Conservation (phyloP, 2,888 invertebrate species). For the Odontothrips loti region DNA sequence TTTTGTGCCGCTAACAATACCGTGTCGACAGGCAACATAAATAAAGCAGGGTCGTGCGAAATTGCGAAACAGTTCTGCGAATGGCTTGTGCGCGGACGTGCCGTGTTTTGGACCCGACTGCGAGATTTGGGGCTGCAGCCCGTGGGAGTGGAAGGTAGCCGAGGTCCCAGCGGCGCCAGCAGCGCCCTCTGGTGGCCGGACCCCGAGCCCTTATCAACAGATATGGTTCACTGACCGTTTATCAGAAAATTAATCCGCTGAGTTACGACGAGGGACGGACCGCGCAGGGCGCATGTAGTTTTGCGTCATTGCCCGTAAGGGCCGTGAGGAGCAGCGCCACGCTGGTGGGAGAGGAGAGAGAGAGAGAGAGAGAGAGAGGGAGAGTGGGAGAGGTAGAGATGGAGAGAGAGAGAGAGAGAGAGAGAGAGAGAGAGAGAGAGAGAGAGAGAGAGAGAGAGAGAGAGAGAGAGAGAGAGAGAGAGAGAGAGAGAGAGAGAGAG, state of each 20-base stretch:
- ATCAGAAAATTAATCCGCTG: constrained; percentile 25
- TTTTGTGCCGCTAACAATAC: too few relatives aligned
- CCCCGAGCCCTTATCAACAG: neutral
- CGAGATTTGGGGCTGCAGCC: too few relatives aligned
- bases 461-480: too few relatives aligned
- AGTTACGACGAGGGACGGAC: neutral
- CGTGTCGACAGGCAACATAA: too few relatives aligned
- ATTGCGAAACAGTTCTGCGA: too few relatives aligned
- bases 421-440: neutral
- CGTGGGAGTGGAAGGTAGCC: neutral
- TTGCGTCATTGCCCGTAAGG: neutral
- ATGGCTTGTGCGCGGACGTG: too few relatives aligned
- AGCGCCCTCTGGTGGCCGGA: neutral
- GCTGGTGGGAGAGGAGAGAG: neutral
- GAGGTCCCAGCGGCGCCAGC: neutral
- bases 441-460: neutral
- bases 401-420: neutral
- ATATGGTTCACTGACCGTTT: constrained; percentile 20
- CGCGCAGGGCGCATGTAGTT: neutral
- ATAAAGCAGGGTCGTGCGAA: too few relatives aligned
- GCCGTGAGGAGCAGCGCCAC: too few relatives aligned
- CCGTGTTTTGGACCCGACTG: too few relatives aligned
- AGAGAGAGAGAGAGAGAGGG: neutral
- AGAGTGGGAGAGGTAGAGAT: neutral
- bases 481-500: too few relatives aligned